Evolutionary conservation across 2,888 invertebrate species (phyloP), one percentile per base, ranked within the genome.

Genomic region (Agonopterix alstromeriana): DNA sequence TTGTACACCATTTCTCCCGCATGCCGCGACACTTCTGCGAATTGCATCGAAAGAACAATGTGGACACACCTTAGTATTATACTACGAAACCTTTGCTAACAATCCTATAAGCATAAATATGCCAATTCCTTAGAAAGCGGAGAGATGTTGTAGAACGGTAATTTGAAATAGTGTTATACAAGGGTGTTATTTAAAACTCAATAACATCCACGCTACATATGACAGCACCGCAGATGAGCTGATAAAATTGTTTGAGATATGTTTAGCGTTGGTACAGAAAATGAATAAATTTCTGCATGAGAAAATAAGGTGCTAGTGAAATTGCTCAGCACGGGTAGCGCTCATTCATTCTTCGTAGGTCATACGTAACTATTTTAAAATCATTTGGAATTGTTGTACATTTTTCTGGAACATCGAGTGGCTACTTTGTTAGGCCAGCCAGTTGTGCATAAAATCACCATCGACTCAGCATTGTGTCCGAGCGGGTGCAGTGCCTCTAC

Each of bases 1-100:
- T 83, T 82, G 81, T 82, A 73, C 69, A 73, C 75, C 74, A 77
- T 81, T 82, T 78, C 77, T 80, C 78, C 77, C 67, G 70, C 70
- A 72, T 70, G 68, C 69, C 73, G 62, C 61, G 68, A 67, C 78
- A 74, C 68, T 73, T 73, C 66, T 72, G 65, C 65, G 69, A 72
- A 79, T 78, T 79, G 73, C 56, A 60, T 55, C 57, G 65, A 68
- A 72, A 76, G 63, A 60, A 65, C 63, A 58, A 56, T 69, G 58
- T 66, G 73, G 74, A 74, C 57, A 63, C 57, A 57, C 64, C 59
- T 58, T 55, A 50, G 51, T 48, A 53, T 56, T 50, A 52, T 51
- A 44, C 35, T 44, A 7, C n/a, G 5, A 27, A 27, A 27, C 27
- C 27, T 27, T 27, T 27, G 3, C 27, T 27, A 27, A 27, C 27